phyloP scores from a whole-genome alignment of 2,797 vertebrate genomes.

The Artibeus jamaicensis region DNA sequence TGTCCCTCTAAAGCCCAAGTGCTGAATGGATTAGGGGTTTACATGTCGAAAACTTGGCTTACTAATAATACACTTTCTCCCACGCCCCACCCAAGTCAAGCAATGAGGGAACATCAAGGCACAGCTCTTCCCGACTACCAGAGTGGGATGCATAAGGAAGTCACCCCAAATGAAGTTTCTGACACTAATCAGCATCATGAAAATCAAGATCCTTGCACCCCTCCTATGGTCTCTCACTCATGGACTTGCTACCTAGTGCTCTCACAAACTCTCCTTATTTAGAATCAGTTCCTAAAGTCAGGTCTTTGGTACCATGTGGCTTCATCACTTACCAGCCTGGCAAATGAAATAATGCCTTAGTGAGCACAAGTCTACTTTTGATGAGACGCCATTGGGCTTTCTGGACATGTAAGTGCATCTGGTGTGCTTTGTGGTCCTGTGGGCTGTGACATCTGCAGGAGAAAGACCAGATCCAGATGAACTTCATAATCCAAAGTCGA shows the following conservation, averaged over 20 bases:
- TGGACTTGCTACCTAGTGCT: not conserved
- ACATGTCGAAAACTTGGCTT: not conserved
- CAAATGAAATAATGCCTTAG: constrained; percentile 53
- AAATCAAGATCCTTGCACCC: not conserved
- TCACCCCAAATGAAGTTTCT: not conserved
- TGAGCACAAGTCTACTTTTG: not conserved
- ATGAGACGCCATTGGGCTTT: not conserved
- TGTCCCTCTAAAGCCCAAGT: not conserved
- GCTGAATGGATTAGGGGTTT: not conserved
- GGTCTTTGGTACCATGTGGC: not conserved
- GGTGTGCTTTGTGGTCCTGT: fast-evolving
- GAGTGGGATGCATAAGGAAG: not conserved
- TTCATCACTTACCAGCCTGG: constrained; percentile 54
- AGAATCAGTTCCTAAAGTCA: not conserved
- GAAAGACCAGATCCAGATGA: not conserved
- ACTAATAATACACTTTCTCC: not conserved
- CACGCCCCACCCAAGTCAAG: not conserved
- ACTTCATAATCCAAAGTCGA: not conserved
- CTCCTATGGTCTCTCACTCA: not conserved
- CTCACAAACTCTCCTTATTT: not conserved
- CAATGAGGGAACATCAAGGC: not conserved
- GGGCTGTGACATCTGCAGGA: not conserved
- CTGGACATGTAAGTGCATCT: not conserved
- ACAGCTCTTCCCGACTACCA: not conserved
- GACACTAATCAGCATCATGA: not conserved